Conservation (phyloP, 2,888 invertebrate genomes). For the Hanleya hanleyi region DNA sequence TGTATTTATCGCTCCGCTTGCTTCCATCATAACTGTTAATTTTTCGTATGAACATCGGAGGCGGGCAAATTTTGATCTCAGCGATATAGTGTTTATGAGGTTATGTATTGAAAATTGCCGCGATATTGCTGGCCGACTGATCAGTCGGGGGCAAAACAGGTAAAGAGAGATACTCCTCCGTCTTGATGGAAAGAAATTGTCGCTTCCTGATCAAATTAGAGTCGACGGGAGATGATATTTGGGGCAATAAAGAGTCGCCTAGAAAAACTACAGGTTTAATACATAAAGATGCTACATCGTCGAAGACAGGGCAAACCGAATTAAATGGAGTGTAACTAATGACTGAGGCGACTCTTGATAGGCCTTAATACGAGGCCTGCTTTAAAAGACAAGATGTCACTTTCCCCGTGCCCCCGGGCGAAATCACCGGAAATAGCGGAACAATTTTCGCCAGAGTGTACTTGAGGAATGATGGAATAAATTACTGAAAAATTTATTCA, state of each 20-base stretch:
- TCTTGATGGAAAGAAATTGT: too few species aligned
- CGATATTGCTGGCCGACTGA: too few species aligned
- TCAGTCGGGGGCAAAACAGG: too few species aligned
- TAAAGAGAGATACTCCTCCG: too few species aligned
- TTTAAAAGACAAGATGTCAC: not conserved
- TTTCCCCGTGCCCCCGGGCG: not conserved
- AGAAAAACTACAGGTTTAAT: too few species aligned
- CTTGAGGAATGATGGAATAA: not conserved
- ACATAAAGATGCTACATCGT: not conserved
- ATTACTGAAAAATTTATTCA: constrained; percentile 4
- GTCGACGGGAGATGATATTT: too few species aligned
- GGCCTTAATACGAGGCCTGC: not conserved
- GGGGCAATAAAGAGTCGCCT: too few species aligned
- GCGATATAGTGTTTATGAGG: not conserved
- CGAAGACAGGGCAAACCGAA: not conserved
- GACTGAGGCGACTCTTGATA: not conserved
- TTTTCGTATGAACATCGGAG: not conserved
- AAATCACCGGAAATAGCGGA: not conserved
- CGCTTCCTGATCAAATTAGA: too few species aligned
- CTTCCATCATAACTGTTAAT: not conserved
- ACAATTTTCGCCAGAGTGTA: not conserved
- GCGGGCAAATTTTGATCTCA: not conserved
- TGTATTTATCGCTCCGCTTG: not conserved
- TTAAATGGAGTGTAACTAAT: constrained; percentile 7
- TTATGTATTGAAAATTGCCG: not conserved